Evolutionary conservation across 2,113 vertebrate species (phyloP), one percentile per base, ranked within the genome.

Genomic region (Telmatochromis bifrenatus): DNA sequence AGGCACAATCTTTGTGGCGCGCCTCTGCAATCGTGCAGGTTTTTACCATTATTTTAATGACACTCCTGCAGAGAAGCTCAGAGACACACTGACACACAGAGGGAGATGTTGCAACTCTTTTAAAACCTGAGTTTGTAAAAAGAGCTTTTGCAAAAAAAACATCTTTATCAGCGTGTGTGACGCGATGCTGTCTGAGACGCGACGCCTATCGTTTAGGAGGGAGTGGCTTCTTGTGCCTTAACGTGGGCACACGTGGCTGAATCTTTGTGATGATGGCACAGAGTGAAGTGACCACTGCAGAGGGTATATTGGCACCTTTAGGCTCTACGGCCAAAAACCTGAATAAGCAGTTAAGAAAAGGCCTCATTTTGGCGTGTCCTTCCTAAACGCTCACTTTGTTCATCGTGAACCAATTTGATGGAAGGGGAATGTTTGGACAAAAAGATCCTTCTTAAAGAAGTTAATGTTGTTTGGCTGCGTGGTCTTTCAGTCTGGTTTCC

Each of bases 241-340:
- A 65, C 4, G 6, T n/a, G 19, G 33, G 33, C 0, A 2, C 19
- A 13, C 10, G 0, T 21, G 19, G 33, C 33, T 65, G 33, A 65
- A 4, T 21, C 60, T 65, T 37, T 65, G 60, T 65, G 60, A 65
- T 1, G 60, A 13, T 7, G 33, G 33, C 33, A 12, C 60, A 21
- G 28, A 65, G 60, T n/a, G 33, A 13, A 13, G 7, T 37, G 33
- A 65, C 60, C 60, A 65, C 60, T 8, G 60, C 60, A 19, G 33
- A 37, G 19, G 33, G 3, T 65, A 37, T 65, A 37, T 7, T 0
- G 33, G 10, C 60, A n/a, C 31, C 60, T 65, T 62, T 62, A 62
- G n/a, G 35, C 65, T 70, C 11, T 2, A 23, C 35, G 2, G 2
- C 12, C 37, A 42, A 23, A 70, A 70, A 14, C 21, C 65, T 2